phyloP scores from a whole-genome alignment of 2,888 invertebrate species.

The Agriopis marginaria region DNA sequence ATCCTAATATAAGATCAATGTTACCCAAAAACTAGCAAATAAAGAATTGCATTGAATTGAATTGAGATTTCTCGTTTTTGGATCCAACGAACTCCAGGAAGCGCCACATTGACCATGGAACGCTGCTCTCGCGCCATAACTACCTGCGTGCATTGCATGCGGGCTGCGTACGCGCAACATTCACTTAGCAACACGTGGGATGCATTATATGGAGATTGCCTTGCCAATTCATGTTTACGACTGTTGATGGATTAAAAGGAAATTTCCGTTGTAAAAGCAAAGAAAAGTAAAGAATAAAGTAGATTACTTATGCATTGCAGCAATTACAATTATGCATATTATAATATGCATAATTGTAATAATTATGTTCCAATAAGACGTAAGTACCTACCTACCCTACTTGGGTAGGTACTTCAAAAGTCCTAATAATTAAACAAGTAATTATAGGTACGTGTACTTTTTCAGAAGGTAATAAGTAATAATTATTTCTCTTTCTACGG shows the following conservation, averaged over 20 bases:
- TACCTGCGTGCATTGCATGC: constrained; percentile 35
- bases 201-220: constrained; percentile 43
- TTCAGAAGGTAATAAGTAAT: no score
- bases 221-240: constrained; percentile 28
- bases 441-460: no score
- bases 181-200: constrained; percentile 37
- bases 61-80: background rate
- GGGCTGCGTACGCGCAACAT: constrained; percentile 47
- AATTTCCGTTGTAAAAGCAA: constrained; percentile 2
- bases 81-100: constrained; percentile 3
- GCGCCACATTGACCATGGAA: constrained; percentile 1
- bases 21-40: no score
- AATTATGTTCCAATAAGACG: background rate
- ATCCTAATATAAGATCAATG: no score
- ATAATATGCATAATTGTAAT: background rate
- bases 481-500: no score
- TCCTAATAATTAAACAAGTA: no score
- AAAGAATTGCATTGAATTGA: no score
- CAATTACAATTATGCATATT: no score
- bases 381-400: background rate
- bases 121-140: background rate
- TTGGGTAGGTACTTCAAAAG: no score
- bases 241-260: constrained; percentile 1
- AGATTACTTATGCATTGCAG: no score
- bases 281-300: background rate